These are phyloP conservation scores for Mamestra configurata DNA, from an alignment of 1,140 invertebrate species.

Conservation along the genomic window DNA sequence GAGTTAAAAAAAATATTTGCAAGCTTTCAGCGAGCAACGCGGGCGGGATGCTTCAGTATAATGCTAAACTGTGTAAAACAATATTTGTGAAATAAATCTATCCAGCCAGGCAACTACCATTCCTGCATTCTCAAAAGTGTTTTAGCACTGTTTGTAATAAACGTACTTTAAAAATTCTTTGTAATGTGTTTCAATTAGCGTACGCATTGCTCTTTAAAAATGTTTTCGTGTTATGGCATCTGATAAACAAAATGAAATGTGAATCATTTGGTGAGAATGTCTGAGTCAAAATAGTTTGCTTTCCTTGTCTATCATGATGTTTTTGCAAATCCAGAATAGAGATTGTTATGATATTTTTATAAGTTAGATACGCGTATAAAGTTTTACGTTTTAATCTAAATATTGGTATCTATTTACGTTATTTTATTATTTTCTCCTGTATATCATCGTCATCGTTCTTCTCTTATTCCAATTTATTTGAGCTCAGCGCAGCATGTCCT, in stretches of 20 bases:
- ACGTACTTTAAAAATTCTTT: not conserved
- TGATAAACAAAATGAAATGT: constrained; percentile 5
- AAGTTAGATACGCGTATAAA: not conserved
- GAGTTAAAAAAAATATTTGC: not conserved
- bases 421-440: too few relatives aligned
- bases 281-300: constrained; percentile 3
- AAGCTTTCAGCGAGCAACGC: not conserved
- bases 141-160: not conserved
- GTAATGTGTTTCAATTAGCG: not conserved
- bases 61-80: not conserved
- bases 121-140: constrained; percentile 13
- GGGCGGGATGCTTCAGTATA: not conserved
- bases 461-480: too few relatives aligned
- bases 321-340: not conserved
- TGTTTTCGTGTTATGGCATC: constrained; percentile 1
- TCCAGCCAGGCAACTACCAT: not conserved
- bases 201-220: not conserved
- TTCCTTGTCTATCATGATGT: not conserved
- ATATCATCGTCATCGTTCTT: too few relatives aligned
- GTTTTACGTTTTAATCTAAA: not conserved
- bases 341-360: not conserved
- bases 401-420: not conserved
- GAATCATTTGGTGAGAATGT: not conserved
- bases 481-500: too few relatives aligned
- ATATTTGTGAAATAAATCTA: constrained; percentile 14